Percentiles rank a stretch among this genome's conserved stretches.
Evolutionary conservation across 35 echinoderm and acorn worm genomes (phyloP).

Genomic region (Ptychodera flava): DNA sequence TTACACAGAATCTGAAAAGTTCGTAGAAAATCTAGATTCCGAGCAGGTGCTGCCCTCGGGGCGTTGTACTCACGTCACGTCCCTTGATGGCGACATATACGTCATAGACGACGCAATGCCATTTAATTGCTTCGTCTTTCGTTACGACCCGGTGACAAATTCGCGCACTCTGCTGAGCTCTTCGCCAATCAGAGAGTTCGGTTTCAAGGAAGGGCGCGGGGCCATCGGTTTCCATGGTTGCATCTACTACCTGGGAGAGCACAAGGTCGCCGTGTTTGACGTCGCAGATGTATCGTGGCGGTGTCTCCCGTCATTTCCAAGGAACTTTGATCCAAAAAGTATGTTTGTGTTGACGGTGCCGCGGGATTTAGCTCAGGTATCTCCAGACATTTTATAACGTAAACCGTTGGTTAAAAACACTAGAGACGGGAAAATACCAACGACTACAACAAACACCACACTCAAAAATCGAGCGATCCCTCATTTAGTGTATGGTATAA

Average conservation of each 20-base stretch:
- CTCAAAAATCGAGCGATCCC: no score
- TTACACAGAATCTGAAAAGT: neutral
- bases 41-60: neutral
- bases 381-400: no score
- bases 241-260: neutral
- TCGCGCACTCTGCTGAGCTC: neutral
- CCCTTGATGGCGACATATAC: neutral
- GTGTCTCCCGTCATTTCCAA: neutral
- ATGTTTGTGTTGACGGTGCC: neutral
- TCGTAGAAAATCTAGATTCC: neutral
- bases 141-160: neutral
- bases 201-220: neutral
- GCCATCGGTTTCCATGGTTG: neutral
- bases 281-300: neutral
- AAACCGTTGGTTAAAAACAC: no score
- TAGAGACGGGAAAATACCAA: no score
- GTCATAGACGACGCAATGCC: neutral
- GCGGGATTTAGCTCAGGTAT: neutral
- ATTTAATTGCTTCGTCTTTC: neutral
- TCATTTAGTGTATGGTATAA: no score
- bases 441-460: no score
- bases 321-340: neutral
- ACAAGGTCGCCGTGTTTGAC: neutral
- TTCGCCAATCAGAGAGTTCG: neutral
- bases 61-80: neutral